Evolutionary conservation across 2,113 vertebrate genomes (phyloP).

Genomic region (Desmodus rotundus): DNA sequence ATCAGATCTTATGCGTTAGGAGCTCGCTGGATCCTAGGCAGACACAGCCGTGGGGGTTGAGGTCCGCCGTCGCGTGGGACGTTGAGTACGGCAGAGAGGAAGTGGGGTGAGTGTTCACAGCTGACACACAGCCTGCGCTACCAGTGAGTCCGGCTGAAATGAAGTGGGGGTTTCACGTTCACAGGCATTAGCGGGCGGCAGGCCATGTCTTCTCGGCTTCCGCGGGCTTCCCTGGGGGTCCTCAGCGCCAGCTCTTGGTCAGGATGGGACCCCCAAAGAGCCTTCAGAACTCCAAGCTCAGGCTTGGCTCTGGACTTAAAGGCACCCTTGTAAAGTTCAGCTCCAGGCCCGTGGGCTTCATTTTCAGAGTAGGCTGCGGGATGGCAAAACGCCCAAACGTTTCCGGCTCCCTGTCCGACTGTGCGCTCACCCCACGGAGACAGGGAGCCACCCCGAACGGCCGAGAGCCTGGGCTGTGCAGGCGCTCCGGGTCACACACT

Average conservation of each 20-base stretch:
- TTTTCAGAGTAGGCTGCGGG: neutral
- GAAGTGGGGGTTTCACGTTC: neutral
- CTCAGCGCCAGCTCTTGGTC: neutral
- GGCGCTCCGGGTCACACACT: neutral
- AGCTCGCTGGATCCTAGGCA: neutral
- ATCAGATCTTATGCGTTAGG: neutral
- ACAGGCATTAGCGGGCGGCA: neutral
- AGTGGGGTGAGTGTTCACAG: neutral
- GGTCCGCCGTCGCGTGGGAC: neutral
- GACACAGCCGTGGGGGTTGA: neutral
- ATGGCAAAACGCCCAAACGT: neutral
- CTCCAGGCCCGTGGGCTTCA: neutral
- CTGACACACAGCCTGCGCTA: neutral
- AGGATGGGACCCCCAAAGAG: neutral
- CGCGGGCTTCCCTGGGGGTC: neutral
- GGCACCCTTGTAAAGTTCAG: neutral
- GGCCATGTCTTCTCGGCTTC: neutral
- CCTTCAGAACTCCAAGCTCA: neutral
- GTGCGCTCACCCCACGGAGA: rapidly evolving
- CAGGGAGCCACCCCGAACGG: rapidly evolving
- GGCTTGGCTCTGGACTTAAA: neutral
- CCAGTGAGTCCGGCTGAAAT: neutral
- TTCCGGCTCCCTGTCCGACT: neutral
- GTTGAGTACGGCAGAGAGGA: neutral
- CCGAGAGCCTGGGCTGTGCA: neutral